Evolutionary conservation across 1,140 invertebrate species (phyloP), one percentile per base, ranked within the genome.

Genomic region (Drosophila miranda): DNA sequence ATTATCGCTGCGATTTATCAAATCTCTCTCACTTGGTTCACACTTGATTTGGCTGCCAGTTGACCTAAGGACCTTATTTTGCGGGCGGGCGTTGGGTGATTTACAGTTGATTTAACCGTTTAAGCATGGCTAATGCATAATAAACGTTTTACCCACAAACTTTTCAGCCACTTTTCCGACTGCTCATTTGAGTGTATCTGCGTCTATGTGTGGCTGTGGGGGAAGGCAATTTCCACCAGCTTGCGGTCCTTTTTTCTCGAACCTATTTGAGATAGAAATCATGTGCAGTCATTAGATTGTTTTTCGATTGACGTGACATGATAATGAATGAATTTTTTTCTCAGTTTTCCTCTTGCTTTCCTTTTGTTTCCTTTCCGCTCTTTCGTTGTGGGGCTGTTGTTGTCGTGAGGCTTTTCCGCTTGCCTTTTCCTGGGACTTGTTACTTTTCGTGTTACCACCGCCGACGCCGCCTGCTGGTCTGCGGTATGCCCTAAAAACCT

Each of bases 261-360:
- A 54, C 38, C 78, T 69, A 82, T 83, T 87, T 78, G 70, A 89
- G 86, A 89, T 89, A 89, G 78, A 81, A 89, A 89, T 89, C 86
- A 89, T 89, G 86, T 89, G 86, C 86, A 89, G 86, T 82, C 86
- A 89, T 89, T 89, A 89, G 86, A 89, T 89, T 89, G 86, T 77
- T 89, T 80, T 89, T 78, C 81, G 81, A 89, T 89, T 89, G 86
- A 89, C 86, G 86, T 89, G 86, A 89, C 86, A 89, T 82, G 86
- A 89, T 89, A 89, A 89, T 89, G 86, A 89, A 89, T 86, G 86
- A 78, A 16, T 84, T 86, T 76, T 68, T 54, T 54, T 41, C 53
- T 57, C 21, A 21, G 53, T 55, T 50, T 26, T 67, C 51, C 51
- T 62, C 30, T 55, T 34, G 45, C 59, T 75, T 59, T 56, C 55